phyloP scores from a whole-genome alignment of 2,113 vertebrate species.

The Ailuropoda melanoleuca region DNA sequence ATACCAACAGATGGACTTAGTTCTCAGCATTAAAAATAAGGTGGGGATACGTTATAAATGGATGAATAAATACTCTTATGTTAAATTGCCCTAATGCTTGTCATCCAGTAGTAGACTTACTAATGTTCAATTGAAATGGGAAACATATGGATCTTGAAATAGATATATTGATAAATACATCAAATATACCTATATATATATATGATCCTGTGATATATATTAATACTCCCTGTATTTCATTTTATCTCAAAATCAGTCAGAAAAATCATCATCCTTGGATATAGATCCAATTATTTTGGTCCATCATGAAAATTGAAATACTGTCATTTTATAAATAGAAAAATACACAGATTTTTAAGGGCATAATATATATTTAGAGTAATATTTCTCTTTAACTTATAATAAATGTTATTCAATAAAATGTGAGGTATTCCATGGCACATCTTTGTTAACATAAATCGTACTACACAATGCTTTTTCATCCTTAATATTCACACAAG shows the following conservation, averaged over 20 bases:
- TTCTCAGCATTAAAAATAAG: not conserved
- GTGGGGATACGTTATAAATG: not conserved
- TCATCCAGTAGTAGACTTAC: conserved; percentile 26
- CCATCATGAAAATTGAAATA: not conserved
- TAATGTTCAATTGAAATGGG: not conserved
- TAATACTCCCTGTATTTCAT: not conserved
- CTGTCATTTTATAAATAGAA: not conserved
- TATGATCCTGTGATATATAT: not conserved
- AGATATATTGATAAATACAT: not conserved
- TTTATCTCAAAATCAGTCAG: conserved; percentile 29
- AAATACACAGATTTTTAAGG: not conserved
- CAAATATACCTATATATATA: not conserved
- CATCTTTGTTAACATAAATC: conserved; percentile 73
- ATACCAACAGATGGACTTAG: not conserved
- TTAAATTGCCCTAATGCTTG: not conserved
- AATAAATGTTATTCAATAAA: conserved; percentile 73
- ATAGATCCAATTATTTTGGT: conserved; percentile 27
- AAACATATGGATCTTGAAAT: not conserved
- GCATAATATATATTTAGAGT: not conserved
- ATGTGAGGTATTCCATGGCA: conserved; percentile 67
- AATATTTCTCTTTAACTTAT: conserved; percentile 3
- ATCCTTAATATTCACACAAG: conserved; percentile 80
- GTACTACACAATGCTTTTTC: conserved; percentile 71
- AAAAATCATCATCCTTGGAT: not conserved
- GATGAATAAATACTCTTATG: not conserved